Percentiles rank a stretch among this genome's conserved stretches.
phyloP scores from a whole-genome alignment of 2,888 invertebrate species.

The Drosophila birchii region DNA sequence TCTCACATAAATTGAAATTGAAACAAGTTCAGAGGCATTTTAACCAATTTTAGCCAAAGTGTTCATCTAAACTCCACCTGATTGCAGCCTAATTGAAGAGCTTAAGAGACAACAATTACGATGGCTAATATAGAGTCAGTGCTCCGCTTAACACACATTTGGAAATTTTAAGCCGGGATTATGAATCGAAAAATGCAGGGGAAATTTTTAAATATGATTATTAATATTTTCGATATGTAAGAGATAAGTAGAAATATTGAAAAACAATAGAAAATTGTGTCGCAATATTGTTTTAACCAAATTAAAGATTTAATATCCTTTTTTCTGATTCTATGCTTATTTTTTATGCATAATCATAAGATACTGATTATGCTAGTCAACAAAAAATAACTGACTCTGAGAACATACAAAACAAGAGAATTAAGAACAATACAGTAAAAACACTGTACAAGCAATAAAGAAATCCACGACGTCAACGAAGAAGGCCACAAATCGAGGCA shows the following conservation, averaged over 20 bases:
- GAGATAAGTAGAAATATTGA: not conserved
- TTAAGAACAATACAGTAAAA: conserved; percentile 22
- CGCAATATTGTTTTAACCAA: not conserved
- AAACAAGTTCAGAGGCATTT: not conserved
- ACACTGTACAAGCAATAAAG: conserved; percentile 47
- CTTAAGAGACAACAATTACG: not conserved
- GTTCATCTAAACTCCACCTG: not conserved
- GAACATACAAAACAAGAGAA: conserved; percentile 2
- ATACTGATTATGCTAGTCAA: not conserved
- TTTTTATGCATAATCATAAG: not conserved
- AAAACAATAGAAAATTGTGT: too few species aligned
- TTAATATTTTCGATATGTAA: not conserved
- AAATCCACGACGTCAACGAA: conserved; percentile 31
- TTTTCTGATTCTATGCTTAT: not conserved
- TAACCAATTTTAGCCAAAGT: not conserved
- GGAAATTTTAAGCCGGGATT: too few species aligned
- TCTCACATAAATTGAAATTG: not conserved
- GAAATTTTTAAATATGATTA: not conserved
- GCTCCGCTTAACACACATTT: not conserved
- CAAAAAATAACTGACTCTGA: conserved; percentile 1
- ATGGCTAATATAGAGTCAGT: not conserved
- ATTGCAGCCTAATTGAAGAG: conserved; percentile 1
- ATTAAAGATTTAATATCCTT: not conserved
- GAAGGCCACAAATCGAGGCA: conserved; percentile 29
- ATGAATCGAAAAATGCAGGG: not conserved